A percentile compares a stretch with the other conserved stretches of the same genome.
These are phyloP conservation scores for Zelleria hepariella DNA, from an alignment of 2,888 invertebrate genomes.

Conservation along the genomic window DNA sequence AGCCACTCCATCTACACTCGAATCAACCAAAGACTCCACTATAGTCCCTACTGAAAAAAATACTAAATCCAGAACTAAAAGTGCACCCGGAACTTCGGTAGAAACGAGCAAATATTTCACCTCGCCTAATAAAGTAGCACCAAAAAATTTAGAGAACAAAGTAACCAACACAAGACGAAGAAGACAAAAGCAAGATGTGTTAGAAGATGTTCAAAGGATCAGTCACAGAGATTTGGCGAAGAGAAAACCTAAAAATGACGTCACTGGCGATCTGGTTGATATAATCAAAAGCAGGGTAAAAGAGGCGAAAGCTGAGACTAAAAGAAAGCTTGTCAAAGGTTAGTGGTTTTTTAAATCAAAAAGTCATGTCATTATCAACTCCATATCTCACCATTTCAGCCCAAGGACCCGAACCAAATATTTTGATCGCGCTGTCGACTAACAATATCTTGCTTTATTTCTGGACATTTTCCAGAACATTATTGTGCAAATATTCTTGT, in stretches of 20 bases:
- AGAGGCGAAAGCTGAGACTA: conserved; percentile 50
- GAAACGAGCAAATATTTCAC: conserved; percentile 53
- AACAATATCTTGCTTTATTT: no score
- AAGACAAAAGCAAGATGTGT: conserved; percentile 16
- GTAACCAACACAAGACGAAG: conserved; percentile 20
- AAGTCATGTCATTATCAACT: no score
- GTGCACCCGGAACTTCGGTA: conserved; percentile 30
- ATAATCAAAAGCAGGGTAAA: conserved; percentile 65
- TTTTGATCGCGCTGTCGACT: no score
- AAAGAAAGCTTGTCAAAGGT: conserved; percentile 46
- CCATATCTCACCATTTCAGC: no score
- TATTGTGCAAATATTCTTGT: not conserved
- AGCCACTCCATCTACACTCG: not conserved
- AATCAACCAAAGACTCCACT: not conserved
- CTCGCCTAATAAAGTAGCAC: conserved; percentile 12
- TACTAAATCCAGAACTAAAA: conserved; percentile 32
- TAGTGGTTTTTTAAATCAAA: no score
- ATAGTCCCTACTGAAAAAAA: not conserved
- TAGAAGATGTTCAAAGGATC: conserved; percentile 41
- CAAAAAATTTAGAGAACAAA: conserved; percentile 17
- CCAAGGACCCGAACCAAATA: no score
- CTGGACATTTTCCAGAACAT: not conserved
- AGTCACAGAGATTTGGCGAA: conserved; percentile 47
- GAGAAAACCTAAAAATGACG: conserved; percentile 41
- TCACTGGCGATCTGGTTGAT: conserved; percentile 61